These are phyloP conservation scores for Oryzias celebensis DNA, from an alignment of 2,113 vertebrate genomes.

Conservation along the genomic window DNA sequence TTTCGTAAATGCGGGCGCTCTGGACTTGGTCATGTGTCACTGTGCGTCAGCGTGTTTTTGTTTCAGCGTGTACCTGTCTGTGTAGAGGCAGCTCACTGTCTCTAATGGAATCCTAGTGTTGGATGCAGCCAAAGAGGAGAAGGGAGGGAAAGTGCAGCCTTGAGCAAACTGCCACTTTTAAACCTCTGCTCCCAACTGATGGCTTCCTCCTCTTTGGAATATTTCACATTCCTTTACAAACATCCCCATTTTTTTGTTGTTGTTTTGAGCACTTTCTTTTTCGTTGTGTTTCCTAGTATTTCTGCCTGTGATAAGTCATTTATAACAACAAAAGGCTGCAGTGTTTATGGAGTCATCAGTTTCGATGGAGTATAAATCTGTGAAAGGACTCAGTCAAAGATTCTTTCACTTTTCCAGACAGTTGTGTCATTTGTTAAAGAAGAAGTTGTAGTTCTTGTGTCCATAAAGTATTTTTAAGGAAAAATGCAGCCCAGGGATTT, in stretches of 20 bases:
- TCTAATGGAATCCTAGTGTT: constrained; percentile 53
- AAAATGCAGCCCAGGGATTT: constrained; percentile 23
- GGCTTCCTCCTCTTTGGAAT: constrained; percentile 65
- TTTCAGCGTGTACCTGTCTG: constrained; percentile 42
- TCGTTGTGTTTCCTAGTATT: constrained; percentile 5
- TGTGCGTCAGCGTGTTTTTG: constrained; percentile 6
- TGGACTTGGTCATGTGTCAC: constrained; percentile 7
- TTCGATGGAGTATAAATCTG: constrained; percentile 15
- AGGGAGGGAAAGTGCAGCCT: constrained; percentile 65
- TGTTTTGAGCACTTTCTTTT: constrained; percentile 14
- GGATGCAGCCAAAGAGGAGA: constrained; percentile 28
- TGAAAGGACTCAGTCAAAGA: constrained; percentile 4
- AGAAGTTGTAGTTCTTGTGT: constrained; percentile 14
- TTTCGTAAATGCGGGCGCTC: constrained; percentile 1
- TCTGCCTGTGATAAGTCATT: constrained; percentile 8
- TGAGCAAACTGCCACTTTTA: constrained; percentile 55
- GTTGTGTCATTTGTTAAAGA: constrained; percentile 13
- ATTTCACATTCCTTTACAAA: constrained; percentile 67
- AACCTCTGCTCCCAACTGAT: constrained; percentile 42
- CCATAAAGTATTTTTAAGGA: constrained; percentile 35
- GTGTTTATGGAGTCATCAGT: constrained; percentile 10
- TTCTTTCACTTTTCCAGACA: background rate
- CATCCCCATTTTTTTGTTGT: constrained; percentile 30
- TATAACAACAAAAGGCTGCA: constrained; percentile 20
- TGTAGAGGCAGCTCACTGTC: constrained; percentile 20